Evolutionary conservation across 2,888 invertebrate species (phyloP), one percentile per base, ranked within the genome.

Genomic region (Meiosimyza decipiens): DNA sequence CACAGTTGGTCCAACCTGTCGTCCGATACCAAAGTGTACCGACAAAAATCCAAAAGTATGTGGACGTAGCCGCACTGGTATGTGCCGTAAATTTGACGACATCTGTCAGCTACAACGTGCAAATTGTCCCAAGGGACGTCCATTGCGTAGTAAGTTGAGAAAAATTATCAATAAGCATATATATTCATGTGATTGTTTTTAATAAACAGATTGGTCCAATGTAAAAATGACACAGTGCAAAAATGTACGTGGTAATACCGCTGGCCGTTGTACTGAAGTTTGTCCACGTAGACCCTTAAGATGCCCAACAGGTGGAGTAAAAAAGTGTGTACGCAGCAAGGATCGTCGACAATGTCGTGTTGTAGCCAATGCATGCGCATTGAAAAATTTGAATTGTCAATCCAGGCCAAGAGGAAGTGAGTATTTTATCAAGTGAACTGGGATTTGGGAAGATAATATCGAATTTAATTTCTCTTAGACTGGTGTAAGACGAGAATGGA

Each of bases 381-480:
- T 71, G 40, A 18, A n/a, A 9, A 73, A 73, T 22, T 28, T 73
- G 13, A 73, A 73, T 55, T 71, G 73, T 54, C 60, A 50, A 40
- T 13, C 71, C 6, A 22, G 47, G 50, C 67, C 71, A 18, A 65
- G 51, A 50, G 7, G 50, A 13, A 62, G 66, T 62, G 28, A 51
- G 66, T 64, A 1, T 18, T n/a, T 6, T 3, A 40, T 40, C 40
- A 28, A 28, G 28, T 40, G 40, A 6, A 40, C 9, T 40, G 6
- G 16, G 3, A 47, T 12, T 18, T 33, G 6, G 33, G 2, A 49
- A 12, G 33, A n/a, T 7, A 15, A 28, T 60, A 33, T n/a, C 16
- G 59, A 15, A 18, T 59, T 50, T 49, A 33, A 22, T 49, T 51
- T 28, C 16, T 22, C 5, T 50, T 12, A 33, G 70, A 70, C 33